Evolutionary conservation across 2,113 vertebrate genomes (phyloP).

Genomic region (Sinosuthora webbiana): DNA sequence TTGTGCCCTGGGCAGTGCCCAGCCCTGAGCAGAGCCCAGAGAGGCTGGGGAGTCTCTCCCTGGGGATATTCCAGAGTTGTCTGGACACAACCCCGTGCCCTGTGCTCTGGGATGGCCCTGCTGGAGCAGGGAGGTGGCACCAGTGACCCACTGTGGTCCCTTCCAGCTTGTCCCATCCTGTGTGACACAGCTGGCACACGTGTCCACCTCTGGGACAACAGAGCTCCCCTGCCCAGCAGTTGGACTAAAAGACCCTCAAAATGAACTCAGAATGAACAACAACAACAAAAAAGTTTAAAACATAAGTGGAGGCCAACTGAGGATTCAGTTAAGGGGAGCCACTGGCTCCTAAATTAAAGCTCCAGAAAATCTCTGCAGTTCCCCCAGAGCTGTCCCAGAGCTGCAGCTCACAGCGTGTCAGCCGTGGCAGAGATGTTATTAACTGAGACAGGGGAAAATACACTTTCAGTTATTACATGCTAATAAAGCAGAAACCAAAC

Average conservation of each 20-base stretch:
- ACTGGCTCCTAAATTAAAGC: background rate
- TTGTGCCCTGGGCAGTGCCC: background rate
- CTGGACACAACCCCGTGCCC: background rate
- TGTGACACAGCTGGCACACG: background rate
- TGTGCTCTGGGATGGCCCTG: background rate
- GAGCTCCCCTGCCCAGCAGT: background rate
- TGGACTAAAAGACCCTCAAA: background rate
- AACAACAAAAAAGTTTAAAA: background rate
- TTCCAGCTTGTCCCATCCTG: background rate
- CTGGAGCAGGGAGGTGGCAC: background rate
- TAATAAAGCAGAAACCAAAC: slow-evolving; percentile 50
- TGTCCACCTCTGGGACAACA: background rate
- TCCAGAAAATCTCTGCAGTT: background rate
- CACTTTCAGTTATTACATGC: slow-evolving; percentile 20
- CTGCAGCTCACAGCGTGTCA: background rate
- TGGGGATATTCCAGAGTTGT: background rate
- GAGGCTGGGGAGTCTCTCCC: background rate
- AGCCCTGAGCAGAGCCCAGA: background rate
- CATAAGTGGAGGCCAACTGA: background rate
- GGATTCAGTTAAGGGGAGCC: background rate
- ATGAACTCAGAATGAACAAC: background rate
- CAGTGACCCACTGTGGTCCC: background rate
- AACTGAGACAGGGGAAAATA: slow-evolving; percentile 46
- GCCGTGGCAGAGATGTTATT: background rate
- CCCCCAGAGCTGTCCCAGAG: background rate